phyloP scores from a whole-genome alignment of 2,888 invertebrate species.

The Acrobasis suavella region DNA sequence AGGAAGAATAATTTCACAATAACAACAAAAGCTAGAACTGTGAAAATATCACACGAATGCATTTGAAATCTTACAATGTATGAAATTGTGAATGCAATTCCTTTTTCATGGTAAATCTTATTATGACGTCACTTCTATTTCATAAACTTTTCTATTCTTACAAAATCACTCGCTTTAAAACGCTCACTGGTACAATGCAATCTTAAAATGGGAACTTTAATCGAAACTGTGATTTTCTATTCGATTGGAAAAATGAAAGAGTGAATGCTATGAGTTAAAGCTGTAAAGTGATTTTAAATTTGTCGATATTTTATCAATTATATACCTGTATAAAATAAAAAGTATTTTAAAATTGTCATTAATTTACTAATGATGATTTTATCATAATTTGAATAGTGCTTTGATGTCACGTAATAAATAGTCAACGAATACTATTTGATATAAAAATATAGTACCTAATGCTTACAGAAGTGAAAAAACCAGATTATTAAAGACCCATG shows the following conservation, averaged over 20 bases:
- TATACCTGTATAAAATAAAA: background rate
- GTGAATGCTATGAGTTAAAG: background rate
- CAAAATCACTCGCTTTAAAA: slow-evolving; percentile 5
- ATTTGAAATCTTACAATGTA: background rate
- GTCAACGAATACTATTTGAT: too few species aligned
- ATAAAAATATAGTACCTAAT: too few species aligned
- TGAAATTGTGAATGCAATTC: background rate
- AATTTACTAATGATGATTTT: too few species aligned
- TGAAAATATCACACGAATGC: background rate
- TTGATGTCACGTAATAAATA: too few species aligned
- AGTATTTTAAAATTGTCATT: background rate
- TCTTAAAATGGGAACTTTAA: background rate
- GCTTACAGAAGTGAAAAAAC: too few species aligned
- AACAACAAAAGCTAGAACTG: background rate
- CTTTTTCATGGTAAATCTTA: background rate
- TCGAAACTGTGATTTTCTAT: background rate
- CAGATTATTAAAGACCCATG: too few species aligned
- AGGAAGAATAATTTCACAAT: too few species aligned
- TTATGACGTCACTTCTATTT: background rate
- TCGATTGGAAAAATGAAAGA: background rate
- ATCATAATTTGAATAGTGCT: too few species aligned
- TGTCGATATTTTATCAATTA: background rate
- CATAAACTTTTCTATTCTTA: slow-evolving; percentile 2
- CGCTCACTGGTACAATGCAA: background rate
- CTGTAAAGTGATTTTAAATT: background rate